phyloP scores from a whole-genome alignment of 2,888 invertebrate species.

The Pheosia tremula region DNA sequence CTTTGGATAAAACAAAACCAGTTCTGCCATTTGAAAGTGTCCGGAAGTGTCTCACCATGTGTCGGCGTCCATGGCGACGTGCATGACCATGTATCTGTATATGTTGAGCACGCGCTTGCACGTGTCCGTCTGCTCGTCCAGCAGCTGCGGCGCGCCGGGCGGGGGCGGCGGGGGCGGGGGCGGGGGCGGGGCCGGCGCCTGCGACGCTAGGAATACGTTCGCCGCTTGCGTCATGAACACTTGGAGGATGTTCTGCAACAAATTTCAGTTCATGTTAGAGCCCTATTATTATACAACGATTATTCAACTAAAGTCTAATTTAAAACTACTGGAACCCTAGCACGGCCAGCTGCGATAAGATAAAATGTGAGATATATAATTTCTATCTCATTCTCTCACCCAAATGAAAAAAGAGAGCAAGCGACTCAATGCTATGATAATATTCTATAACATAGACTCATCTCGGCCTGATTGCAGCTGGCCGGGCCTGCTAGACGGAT shows the following conservation, averaged over 20 bases:
- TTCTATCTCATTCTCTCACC: too few species aligned
- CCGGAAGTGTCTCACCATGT: slow-evolving; percentile 89
- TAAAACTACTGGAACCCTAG: too few species aligned
- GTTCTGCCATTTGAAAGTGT: neutral
- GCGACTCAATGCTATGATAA: too few species aligned
- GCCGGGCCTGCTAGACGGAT: too few species aligned
- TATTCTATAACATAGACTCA: too few species aligned
- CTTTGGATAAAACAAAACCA: too few species aligned
- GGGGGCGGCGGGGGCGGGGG: slow-evolving; percentile 82
- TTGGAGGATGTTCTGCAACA: slow-evolving; percentile 89
- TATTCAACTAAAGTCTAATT: too few species aligned
- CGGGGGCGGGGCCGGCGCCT: slow-evolving; percentile 82
- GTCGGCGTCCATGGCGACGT: slow-evolving; percentile 94
- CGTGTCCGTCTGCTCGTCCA: slow-evolving; percentile 97
- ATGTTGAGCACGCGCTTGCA: slow-evolving; percentile 98
- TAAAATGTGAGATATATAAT: too few species aligned
- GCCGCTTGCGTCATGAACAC: slow-evolving; percentile 98
- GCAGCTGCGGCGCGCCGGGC: slow-evolving; percentile 83
- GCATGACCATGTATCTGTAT: slow-evolving; percentile 98
- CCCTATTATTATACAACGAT: too few species aligned
- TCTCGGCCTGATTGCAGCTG: too few species aligned
- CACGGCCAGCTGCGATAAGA: too few species aligned
- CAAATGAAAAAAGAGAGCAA: too few species aligned
- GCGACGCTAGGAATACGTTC: slow-evolving; percentile 93
- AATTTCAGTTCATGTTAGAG: neutral